Base-by-base conservation (phyloP, 2,888 invertebrate species). In the Lathronympha strigana region DNA sequence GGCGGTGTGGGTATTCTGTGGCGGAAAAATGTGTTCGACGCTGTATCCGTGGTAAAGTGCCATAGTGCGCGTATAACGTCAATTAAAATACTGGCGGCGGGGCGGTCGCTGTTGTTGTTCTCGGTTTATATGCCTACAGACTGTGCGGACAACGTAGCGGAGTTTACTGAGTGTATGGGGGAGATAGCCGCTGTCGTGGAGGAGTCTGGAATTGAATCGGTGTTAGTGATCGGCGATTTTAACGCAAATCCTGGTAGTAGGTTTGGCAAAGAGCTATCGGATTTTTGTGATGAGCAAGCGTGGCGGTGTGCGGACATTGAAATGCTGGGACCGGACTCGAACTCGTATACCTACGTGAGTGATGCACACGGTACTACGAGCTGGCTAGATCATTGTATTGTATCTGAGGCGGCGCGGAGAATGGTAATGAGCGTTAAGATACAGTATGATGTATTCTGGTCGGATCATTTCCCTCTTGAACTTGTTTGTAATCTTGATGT, bases 61-160 rank as follows among this genome's bases (percentile, higher is more conserved):
- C 11, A 13, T 13, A 33, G 33, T 33, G 33, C 33, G 33, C 33
- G 33, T 13, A 2, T 33, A 0, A 13, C 13, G 11, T 11, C 33
- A 3, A 13, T 13, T 13, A 33, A 8, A 33, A 13, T 33, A 33
- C 11, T 8, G 8, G 11, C 13, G 4, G 11, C 33, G 5, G 33
- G 13, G 13, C 33, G 33, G 11, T 11, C 33, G 33, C 13, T 33
- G 3, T 0, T 33, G 13, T 11, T 33, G 8, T 33, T 33, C 33
- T 33, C 33, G 0, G 49, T 61, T n/a, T 61, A 61, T 8, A 61
- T 61, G 61, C 62, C 62, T n/a, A 36, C 33, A 11, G 49, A 49
- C 15, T 25, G n/a, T 2, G 13, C 4, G 5, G 28, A 49, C 0
- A 49, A 25, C 15, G 8, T 49, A 8, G 3, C 49, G n/a, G 49